Percentiles rank a stretch among this genome's conserved stretches.
phyloP scores from a whole-genome alignment of 2,888 invertebrate species.

The Lasioglossum villosulum region DNA sequence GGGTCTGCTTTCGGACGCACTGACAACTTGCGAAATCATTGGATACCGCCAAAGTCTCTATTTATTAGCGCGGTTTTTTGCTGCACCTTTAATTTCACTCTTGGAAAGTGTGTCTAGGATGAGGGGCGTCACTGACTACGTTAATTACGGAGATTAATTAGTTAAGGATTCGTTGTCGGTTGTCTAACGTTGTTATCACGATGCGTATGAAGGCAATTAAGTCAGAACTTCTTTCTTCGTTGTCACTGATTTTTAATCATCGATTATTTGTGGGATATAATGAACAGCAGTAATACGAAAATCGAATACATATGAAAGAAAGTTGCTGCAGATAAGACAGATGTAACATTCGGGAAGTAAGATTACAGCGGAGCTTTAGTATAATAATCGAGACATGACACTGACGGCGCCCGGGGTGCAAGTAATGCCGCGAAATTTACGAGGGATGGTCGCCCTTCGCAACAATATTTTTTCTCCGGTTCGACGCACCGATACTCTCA shows the following conservation, averaged over 20 bases:
- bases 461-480: conserved; percentile 59
- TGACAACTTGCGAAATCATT: not conserved
- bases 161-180: not conserved
- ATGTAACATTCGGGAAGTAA: not conserved
- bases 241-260: not conserved
- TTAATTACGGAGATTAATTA: not conserved
- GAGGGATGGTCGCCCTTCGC: conserved; percentile 39
- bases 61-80: not conserved
- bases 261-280: not conserved
- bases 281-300: too few species aligned
- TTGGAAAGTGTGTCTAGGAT: not conserved
- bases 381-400: conserved; percentile 28
- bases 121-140: not conserved
- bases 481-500: conserved; percentile 56
- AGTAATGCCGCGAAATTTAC: conserved; percentile 58
- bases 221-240: not conserved
- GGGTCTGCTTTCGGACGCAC: not conserved
- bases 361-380: conserved; percentile 4
- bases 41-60: not conserved
- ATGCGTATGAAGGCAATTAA: not conserved
- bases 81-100: not conserved
- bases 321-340: not conserved
- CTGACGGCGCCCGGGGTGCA: not conserved
- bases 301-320: too few species aligned
- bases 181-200: not conserved